These are phyloP conservation scores for Rachycentron canadum DNA, from an alignment of 2,797 vertebrate genomes.

Conservation along the genomic window DNA sequence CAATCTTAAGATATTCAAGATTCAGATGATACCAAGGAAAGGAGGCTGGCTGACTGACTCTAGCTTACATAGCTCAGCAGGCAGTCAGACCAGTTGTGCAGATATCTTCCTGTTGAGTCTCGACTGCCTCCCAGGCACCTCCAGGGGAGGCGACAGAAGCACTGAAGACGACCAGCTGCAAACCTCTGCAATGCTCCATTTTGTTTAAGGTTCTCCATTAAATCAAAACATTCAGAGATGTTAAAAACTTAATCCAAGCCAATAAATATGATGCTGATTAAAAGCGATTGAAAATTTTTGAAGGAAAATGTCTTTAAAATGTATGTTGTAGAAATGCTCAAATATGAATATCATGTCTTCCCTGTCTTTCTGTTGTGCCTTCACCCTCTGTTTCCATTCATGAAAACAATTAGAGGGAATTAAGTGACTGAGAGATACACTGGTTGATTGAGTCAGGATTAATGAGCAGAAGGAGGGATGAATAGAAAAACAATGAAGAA, in stretches of 20 bases:
- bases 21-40: no score
- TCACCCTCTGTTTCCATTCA: conserved; percentile 8
- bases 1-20: background rate
- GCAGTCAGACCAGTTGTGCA: no score
- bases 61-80: no score
- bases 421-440: conserved; percentile 29
- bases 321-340: no score
- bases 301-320: background rate
- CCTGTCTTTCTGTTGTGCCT: background rate
- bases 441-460: conserved; percentile 24
- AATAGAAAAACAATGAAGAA: conserved; percentile 10
- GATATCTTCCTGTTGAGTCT: no score
- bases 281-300: background rate
- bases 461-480: conserved; percentile 24
- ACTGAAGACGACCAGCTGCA: background rate
- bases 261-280: background rate
- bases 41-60: background rate
- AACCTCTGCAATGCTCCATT: background rate
- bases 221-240: conserved; percentile 6
- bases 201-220: background rate
- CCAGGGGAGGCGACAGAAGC: background rate
- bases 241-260: background rate
- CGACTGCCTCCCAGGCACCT: background rate
- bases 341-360: background rate
- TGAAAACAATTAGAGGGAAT: conserved; percentile 40